Evolutionary conservation across 1,140 invertebrate species (phyloP).

Genomic region (Goniozus legneri): DNA sequence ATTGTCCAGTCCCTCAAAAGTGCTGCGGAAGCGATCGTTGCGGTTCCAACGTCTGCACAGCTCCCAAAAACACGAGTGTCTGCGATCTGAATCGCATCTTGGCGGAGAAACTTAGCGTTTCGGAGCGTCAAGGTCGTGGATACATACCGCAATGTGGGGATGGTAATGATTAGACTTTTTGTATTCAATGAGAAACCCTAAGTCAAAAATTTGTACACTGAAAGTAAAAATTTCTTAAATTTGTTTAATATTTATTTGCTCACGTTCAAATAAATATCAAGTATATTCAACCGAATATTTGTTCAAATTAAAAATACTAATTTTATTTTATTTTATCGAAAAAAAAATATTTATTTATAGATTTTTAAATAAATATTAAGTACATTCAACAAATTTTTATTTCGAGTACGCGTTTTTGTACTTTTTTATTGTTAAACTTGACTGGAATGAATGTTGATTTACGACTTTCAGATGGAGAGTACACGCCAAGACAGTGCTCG

Average conservation of each 20-base stretch:
- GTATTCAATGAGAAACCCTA: slow-evolving; percentile 17
- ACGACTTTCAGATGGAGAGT: slow-evolving; percentile 63
- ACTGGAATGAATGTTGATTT: slow-evolving; percentile 6
- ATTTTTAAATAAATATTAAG: too few species aligned
- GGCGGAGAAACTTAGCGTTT: slow-evolving; percentile 71
- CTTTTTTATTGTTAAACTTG: background rate
- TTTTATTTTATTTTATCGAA: too few species aligned
- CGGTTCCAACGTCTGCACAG: slow-evolving; percentile 33
- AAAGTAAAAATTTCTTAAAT: too few species aligned
- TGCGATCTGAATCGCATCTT: slow-evolving; percentile 74
- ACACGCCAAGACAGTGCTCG: slow-evolving; percentile 72
- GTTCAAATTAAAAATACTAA: too few species aligned
- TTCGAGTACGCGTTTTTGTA: background rate
- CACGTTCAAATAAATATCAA: too few species aligned
- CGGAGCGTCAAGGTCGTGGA: slow-evolving; percentile 73
- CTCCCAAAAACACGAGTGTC: slow-evolving; percentile 45
- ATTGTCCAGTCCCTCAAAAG: slow-evolving; percentile 76
- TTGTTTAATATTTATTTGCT: too few species aligned
- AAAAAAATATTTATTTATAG: too few species aligned
- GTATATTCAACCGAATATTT: too few species aligned
- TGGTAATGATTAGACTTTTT: too few species aligned
- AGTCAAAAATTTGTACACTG: slow-evolving; percentile 7
- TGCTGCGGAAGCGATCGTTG: slow-evolving; percentile 61
- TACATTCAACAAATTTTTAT: background rate
- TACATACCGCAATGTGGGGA: slow-evolving; percentile 77